A percentile compares a stretch with the other conserved stretches of the same genome.
Conservation (phyloP, 2,888 invertebrate species). For the Zygogramma bicolorata region DNA sequence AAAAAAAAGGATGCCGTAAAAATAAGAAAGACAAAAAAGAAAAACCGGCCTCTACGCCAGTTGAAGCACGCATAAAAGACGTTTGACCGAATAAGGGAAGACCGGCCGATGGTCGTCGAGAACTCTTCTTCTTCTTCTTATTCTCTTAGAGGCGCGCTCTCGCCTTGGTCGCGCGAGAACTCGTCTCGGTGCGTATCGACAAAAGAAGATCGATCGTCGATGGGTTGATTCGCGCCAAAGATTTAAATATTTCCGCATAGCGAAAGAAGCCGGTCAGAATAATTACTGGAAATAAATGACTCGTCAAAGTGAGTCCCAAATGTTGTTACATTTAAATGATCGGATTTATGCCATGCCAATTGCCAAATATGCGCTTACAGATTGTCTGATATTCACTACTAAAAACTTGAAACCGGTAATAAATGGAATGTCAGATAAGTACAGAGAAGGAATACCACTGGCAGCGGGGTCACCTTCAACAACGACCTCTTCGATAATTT, state of each 20-base stretch:
- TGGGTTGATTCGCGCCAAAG: background rate
- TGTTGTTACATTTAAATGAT: too few species aligned
- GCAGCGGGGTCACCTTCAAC: too few species aligned
- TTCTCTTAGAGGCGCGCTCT: background rate
- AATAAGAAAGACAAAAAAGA: background rate
- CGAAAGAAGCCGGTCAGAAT: background rate
- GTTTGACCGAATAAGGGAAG: constrained; percentile 19
- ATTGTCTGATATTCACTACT: too few species aligned
- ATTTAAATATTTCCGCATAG: background rate
- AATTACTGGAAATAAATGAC: background rate
- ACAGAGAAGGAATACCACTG: too few species aligned
- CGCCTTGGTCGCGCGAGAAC: constrained; percentile 4
- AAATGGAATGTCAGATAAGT: too few species aligned
- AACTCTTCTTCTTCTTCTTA: constrained; percentile 9
- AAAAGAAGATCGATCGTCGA: background rate
- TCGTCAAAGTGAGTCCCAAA: too few species aligned
- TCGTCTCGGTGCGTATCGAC: background rate
- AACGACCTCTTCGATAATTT: too few species aligned
- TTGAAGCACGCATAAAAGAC: constrained; percentile 1
- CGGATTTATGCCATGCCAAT: too few species aligned
- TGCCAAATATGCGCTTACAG: too few species aligned
- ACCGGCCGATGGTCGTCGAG: constrained; percentile 17
- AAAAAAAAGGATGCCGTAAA: background rate
- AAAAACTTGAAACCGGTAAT: too few species aligned
- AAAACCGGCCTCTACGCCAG: constrained; percentile 7